Evolutionary conservation across 2,797 vertebrate species (phyloP), one percentile per base, ranked within the genome.

Genomic region (Percopsis omiscomaycus): DNA sequence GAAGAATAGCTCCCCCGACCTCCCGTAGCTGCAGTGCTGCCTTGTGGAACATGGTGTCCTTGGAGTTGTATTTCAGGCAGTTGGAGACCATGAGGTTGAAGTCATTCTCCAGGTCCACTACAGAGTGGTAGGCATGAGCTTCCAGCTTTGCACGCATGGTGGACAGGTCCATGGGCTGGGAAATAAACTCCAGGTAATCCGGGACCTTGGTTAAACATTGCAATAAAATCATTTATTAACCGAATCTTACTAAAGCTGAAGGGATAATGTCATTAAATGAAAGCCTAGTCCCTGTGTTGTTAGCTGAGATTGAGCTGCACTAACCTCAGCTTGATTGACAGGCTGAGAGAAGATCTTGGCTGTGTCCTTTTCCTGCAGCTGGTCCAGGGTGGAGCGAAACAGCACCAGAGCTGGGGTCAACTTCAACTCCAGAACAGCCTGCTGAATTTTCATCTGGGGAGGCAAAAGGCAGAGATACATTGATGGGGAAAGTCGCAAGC

Each of bases 21-120:
- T 98, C 95, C 73, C 92, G 87, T 71, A 99, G 92, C 61, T 95
- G 95, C 82, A 95, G 88, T 78, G 97, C 97, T 72, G 95, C 90
- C 88, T 94, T 95, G 90, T 99, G 96, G 92, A 98, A 99, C 93
- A 97, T 92, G 42, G 96, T 98, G 89, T 99, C 97, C 91, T 95
- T 96, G 90, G 96, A 95, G 93, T 99, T 99, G 92, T 99, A 99
- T 84, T 93, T 95, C 92, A 99, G 93, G 91, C 98, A 99, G 93
- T 99, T 99, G 86, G 95, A 93, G 88, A 99, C 94, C 93, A 99
- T 97, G 79, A 99, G 95, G 79, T 96, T 93, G 86, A 99, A 99
- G 91, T 99, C 98, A 71, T 90, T 93, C 91, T 99, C 96, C 79
- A 99, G 94, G 71, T 97, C 96, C 8, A 92, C 86, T 74, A 99